Conservation (phyloP, 2,113 vertebrate genomes). For the Uria lomvia region DNA sequence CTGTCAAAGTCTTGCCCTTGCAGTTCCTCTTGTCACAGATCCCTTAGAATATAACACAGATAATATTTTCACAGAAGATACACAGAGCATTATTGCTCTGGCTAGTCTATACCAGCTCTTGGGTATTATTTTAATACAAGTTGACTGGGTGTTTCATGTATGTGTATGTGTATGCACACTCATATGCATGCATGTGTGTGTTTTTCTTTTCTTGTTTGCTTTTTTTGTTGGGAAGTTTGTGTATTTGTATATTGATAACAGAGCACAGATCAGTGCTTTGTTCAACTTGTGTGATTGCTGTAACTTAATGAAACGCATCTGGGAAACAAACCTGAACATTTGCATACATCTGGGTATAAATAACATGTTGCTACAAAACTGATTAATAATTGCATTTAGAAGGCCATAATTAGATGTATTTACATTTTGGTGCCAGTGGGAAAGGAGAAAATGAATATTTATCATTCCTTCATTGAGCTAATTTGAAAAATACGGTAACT, state of each 20-base stretch:
- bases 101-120: neutral
- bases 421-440: conserved; percentile 40
- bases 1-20: neutral
- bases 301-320: conserved; percentile 31
- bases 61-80: neutral
- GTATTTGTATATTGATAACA: neutral
- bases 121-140: neutral
- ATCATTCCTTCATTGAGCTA: neutral
- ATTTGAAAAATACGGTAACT: conserved; percentile 28
- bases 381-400: conserved; percentile 63
- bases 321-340: conserved; percentile 39
- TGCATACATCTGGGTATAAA: conserved; percentile 35
- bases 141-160: neutral
- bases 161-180: neutral
- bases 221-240: neutral
- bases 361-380: conserved; percentile 45
- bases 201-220: neutral
- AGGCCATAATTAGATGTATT: conserved; percentile 43
- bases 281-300: neutral
- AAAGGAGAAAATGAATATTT: conserved; percentile 64
- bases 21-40: neutral
- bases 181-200: neutral
- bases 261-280: neutral
- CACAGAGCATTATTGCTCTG: neutral
- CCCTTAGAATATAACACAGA: neutral